Conservation (phyloP, 1,140 invertebrate genomes). For the Drosophila tani region DNA sequence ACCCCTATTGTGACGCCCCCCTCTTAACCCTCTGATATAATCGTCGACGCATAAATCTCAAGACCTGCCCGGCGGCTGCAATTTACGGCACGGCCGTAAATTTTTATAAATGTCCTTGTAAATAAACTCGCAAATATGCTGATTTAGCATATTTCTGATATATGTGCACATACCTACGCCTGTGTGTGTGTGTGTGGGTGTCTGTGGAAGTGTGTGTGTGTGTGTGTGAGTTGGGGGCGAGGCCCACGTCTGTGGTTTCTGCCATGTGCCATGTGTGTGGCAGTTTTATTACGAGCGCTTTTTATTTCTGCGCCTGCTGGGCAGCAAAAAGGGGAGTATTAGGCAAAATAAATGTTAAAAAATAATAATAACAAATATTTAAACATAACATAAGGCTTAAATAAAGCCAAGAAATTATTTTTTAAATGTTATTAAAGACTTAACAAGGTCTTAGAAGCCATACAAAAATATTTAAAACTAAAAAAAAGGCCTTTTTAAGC, state of each 20-base stretch:
- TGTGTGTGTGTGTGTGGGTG: constrained; percentile 9
- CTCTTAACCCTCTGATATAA: constrained; percentile 56
- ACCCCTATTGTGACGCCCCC: neutral
- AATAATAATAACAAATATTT: neutral
- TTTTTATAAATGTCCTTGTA: constrained; percentile 84
- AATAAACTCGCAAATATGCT: constrained; percentile 84
- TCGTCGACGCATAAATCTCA: constrained; percentile 77
- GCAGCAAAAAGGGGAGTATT: neutral
- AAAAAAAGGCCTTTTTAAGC: no score
- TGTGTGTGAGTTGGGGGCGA: constrained; percentile 60
- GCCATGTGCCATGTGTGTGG: constrained; percentile 64
- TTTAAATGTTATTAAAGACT: no score
- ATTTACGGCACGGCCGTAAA: constrained; percentile 79
- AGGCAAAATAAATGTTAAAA: neutral
- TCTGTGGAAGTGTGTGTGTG: constrained; percentile 14
- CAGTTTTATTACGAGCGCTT: constrained; percentile 70
- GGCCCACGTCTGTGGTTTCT: constrained; percentile 74
- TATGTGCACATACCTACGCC: constrained; percentile 31
- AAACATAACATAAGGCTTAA: neutral
- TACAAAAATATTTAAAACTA: no score
- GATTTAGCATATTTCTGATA: constrained; percentile 80
- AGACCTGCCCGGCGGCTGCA: constrained; percentile 80
- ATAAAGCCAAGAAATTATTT: no score
- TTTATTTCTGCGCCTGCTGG: constrained; percentile 36
- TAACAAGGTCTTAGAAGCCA: no score